Percentiles rank a stretch among this genome's conserved stretches.
These are phyloP conservation scores for Brachionus angularis DNA, from an alignment of 1,140 invertebrate species.

Conservation along the genomic window DNA sequence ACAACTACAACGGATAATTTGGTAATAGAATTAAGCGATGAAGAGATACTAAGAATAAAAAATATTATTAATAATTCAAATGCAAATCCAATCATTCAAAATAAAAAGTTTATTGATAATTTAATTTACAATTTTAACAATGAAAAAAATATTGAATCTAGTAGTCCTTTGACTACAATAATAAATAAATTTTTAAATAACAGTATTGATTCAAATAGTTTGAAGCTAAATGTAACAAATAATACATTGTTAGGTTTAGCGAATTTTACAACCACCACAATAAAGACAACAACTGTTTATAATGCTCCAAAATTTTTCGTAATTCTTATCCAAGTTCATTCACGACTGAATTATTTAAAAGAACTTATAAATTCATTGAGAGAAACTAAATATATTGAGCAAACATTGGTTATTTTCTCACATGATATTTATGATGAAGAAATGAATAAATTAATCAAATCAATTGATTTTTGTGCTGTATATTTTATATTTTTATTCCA, in stretches of 20 bases:
- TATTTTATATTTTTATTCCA: background rate
- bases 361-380: slow-evolving; percentile 84
- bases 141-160: background rate
- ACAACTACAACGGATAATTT: no score
- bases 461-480: slow-evolving; percentile 70
- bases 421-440: slow-evolving; percentile 88
- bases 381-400: slow-evolving; percentile 80
- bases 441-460: slow-evolving; percentile 81
- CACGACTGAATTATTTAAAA: slow-evolving; percentile 80
- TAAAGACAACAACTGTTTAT: background rate
- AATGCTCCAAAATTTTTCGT: slow-evolving; percentile 22
- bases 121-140: no score
- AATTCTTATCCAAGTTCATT: slow-evolving; percentile 71
- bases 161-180: background rate
- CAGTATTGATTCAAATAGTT: background rate
- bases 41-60: no score
- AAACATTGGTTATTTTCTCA: slow-evolving; percentile 82
- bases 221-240: no score
- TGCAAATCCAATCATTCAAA: background rate
- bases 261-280: no score
- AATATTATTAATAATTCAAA: background rate
- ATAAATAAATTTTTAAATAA: background rate
- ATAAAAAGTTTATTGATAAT: background rate
- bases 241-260: no score
- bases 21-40: no score